Percentiles rank a stretch among this genome's conserved stretches.
These are phyloP conservation scores for Gryllus bimaculatus DNA, from an alignment of 1,140 invertebrate genomes.

Conservation along the genomic window DNA sequence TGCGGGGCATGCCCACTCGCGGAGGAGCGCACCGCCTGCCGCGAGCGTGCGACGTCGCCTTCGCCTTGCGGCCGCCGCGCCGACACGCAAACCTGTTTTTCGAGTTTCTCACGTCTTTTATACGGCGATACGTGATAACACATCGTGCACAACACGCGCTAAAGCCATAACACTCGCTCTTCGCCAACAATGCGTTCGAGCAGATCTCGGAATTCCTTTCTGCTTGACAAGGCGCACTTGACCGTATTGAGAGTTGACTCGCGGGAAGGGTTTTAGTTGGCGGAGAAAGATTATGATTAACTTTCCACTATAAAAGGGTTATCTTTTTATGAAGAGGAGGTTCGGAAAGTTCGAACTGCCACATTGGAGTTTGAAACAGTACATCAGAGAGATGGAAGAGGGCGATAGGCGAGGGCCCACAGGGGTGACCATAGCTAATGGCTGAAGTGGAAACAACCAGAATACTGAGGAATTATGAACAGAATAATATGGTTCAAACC, in stretches of 20 bases:
- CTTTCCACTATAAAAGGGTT: neutral
- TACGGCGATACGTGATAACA: neutral
- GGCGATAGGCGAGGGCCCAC: neutral
- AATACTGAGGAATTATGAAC: too few relatives aligned
- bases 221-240: neutral
- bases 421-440: neutral
- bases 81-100: neutral
- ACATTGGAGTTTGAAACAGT: neutral
- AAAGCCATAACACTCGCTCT: neutral
- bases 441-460: too few relatives aligned
- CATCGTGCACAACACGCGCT: neutral
- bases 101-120: neutral
- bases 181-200: neutral
- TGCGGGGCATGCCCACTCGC: too few relatives aligned
- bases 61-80: too few relatives aligned
- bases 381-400: neutral
- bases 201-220: neutral
- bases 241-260: neutral
- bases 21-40: too few relatives aligned
- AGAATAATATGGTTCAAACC: too few relatives aligned
- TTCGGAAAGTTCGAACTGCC: neutral
- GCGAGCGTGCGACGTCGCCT: too few relatives aligned
- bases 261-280: neutral
- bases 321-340: neutral
- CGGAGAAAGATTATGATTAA: neutral